Percentiles rank a stretch among this genome's conserved stretches.
phyloP scores from a whole-genome alignment of 2,888 invertebrate genomes.

The Nineta flava region DNA sequence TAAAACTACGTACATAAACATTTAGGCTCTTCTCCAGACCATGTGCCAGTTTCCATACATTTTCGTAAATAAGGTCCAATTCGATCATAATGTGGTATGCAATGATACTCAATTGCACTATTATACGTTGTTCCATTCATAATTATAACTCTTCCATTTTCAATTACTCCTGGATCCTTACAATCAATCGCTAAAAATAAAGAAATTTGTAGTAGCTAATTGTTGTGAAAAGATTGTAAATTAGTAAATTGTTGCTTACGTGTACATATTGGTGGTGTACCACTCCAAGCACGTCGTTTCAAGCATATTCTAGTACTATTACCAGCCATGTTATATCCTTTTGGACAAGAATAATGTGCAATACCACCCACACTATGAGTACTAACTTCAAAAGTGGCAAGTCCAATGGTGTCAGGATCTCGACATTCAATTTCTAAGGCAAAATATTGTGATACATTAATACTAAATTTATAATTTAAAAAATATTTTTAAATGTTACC shows the following conservation, averaged over 20 bases:
- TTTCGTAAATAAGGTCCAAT: constrained; percentile 69
- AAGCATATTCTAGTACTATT: constrained; percentile 62
- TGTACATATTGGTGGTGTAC: constrained; percentile 59
- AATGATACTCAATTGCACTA: constrained; percentile 78
- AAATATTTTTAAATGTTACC: constrained; percentile 30
- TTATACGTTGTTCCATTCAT: constrained; percentile 76
- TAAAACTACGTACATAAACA: constrained; percentile 46
- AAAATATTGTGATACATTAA: constrained; percentile 2
- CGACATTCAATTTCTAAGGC: constrained; percentile 59
- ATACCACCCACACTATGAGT: constrained; percentile 63
- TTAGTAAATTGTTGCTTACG: constrained; percentile 34
- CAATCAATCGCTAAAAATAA: constrained; percentile 61
- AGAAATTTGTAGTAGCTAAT: constrained; percentile 2
- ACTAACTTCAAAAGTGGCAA: constrained; percentile 38
- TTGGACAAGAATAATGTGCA: constrained; percentile 68
- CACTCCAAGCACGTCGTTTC: constrained; percentile 68
- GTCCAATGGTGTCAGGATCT: constrained; percentile 46
- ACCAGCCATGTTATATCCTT: constrained; percentile 64
- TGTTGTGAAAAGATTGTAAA: neutral
- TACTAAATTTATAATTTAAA: neutral
- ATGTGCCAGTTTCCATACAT: constrained; percentile 66
- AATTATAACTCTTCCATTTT: constrained; percentile 74
- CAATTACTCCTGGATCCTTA: constrained; percentile 58
- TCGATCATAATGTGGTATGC: constrained; percentile 67
- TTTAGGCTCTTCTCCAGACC: constrained; percentile 76